Conservation (phyloP, 2,797 vertebrate genomes). For the Apodemus agrarius region DNA sequence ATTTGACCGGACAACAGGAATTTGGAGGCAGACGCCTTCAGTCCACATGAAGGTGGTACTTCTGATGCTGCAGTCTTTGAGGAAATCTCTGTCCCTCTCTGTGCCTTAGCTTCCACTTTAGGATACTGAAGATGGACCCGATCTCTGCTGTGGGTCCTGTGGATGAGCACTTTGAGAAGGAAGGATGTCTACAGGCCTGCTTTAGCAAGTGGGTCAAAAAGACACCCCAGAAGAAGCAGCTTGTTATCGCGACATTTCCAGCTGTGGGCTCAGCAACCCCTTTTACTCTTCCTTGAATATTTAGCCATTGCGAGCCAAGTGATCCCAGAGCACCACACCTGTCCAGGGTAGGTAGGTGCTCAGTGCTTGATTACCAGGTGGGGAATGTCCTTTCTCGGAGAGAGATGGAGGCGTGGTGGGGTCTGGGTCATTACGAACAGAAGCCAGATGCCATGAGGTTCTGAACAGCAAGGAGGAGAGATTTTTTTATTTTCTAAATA, state of each 20-base stretch:
- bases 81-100: background rate
- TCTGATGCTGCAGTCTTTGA: background rate
- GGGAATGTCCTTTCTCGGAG: background rate
- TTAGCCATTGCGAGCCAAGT: background rate
- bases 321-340: background rate
- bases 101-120: background rate
- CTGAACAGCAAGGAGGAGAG: background rate
- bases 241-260: background rate
- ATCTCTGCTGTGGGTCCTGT: no score
- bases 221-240: no score
- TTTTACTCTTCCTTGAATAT: no score
- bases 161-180: background rate
- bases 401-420: background rate
- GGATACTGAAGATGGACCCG: background rate
- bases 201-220: background rate
- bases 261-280: background rate
- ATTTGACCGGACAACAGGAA: background rate
- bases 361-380: accelerated
- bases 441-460: background rate
- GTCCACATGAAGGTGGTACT: background rate
- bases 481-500: background rate
- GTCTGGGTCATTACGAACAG: background rate
- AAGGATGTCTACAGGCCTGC: background rate
- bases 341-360: background rate
- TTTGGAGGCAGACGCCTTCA: background rate